These are phyloP conservation scores for Eupithecia vulgata DNA, from an alignment of 2,888 invertebrate species.

Conservation along the genomic window DNA sequence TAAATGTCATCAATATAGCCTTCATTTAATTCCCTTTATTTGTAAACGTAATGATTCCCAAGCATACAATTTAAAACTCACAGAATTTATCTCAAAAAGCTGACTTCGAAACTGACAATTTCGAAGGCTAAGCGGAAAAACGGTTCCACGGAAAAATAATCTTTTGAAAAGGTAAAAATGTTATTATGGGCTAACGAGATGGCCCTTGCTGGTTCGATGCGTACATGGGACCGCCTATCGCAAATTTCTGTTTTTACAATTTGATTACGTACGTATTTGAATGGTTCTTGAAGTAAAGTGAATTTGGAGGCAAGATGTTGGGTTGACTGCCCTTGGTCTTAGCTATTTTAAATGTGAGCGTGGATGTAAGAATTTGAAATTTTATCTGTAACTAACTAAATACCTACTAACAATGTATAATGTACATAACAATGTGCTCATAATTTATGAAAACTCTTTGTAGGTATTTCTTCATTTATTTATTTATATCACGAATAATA, in stretches of 20 bases:
- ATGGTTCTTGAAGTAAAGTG: constrained; percentile 17
- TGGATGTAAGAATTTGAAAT: not conserved
- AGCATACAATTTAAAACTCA: constrained; percentile 14
- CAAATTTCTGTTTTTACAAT: constrained; percentile 37
- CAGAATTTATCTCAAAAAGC: constrained; percentile 21
- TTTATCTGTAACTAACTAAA: no score
- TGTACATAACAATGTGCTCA: no score
- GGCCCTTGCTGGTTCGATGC: constrained; percentile 49
- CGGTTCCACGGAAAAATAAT: constrained; percentile 44
- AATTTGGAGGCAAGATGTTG: not conserved
- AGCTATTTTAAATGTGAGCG: not conserved
- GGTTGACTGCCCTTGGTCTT: not conserved
- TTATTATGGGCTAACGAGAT: constrained; percentile 54
- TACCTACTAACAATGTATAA: no score
- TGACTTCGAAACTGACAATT: constrained; percentile 20
- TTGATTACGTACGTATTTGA: constrained; percentile 34
- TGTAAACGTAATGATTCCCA: not conserved
- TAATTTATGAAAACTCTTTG: no score
- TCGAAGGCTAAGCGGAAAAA: constrained; percentile 30
- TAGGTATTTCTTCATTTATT: no score
- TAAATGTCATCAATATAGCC: not conserved
- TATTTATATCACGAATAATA: no score
- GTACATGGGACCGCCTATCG: constrained; percentile 44
- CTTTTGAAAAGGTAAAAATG: constrained; percentile 49
- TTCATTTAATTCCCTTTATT: not conserved